Evolutionary conservation across 2,797 vertebrate genomes (phyloP), one percentile per base, ranked within the genome.

Genomic region (Lithobates sylvaticus): DNA sequence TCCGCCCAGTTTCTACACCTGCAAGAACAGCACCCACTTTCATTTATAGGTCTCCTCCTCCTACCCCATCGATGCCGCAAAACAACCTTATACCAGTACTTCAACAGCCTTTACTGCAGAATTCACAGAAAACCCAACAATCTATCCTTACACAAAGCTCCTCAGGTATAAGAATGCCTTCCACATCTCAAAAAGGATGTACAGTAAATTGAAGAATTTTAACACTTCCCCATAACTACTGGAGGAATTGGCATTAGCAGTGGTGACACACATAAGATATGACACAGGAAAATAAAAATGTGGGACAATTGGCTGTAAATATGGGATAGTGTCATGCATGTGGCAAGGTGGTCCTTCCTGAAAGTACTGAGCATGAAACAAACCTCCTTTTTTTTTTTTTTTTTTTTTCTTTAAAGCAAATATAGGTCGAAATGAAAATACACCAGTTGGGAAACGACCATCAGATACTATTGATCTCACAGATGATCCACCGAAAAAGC

Each of bases 401-500:
- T 39, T 77, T 42, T 64, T 8, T 84, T 27, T 39, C 4, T 61
- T 54, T 76, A n/a, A 76, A 89, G 89, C 72, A 34, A 83, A 72
- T 86, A 7, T 86, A 91, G 91, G 87, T 86, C 2, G 82, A 32
- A 92, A 67, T 85, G 86, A 91, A 88, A 89, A 67, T 88, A 76
- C 0, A 0, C 90, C 92, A 91, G 75, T 92, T 77, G 89, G 92
- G 83, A 97, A 97, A 90, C 91, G 90, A 83, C 88, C 81, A 72
- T 9, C 39, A 10, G 86, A 93, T 85, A 61, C 89, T 88, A 90
- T 89, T 81, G 94, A 95, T 76, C 90, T 91, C 29, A 87, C 86
- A 73, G 94, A 89, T 86, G 89, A 65, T 75, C 84, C 85, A 74
- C 87, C 86, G 72, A 96, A 97, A 93, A 95, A 92, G 90, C 83